These are phyloP conservation scores for Alosa sapidissima DNA, from an alignment of 2,797 vertebrate species.

Conservation along the genomic window DNA sequence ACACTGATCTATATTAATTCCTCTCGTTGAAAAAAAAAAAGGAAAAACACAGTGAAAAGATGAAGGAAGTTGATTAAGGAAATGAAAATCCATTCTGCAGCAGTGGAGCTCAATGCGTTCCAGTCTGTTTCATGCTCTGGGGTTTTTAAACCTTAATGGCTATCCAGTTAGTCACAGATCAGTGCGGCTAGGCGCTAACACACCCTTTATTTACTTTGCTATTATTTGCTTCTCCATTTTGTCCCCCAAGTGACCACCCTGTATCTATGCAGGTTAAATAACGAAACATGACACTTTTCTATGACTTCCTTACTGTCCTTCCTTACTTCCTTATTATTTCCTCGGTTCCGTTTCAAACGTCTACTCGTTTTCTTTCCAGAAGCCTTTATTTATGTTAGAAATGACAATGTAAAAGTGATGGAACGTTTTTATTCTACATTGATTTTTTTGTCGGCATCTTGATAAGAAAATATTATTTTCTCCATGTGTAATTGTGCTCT, in stretches of 20 bases:
- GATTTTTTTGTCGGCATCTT: no score
- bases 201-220: conserved; percentile 66
- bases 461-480: no score
- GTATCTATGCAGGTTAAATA: not conserved
- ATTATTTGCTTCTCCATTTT: conserved; percentile 52
- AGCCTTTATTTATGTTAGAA: no score
- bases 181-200: conserved; percentile 62
- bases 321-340: no score
- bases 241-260: not conserved
- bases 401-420: no score
- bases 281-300: not conserved
- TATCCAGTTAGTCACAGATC: conserved; percentile 74
- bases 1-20: conserved; percentile 73
- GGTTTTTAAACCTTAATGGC: conserved; percentile 73
- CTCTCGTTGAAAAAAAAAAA: conserved; percentile 50
- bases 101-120: conserved; percentile 67
- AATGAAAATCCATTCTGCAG: conserved; percentile 73
- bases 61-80: conserved; percentile 76
- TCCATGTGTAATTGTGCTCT: no score
- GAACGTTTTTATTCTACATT: no score
- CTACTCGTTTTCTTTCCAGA: no score
- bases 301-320: not conserved
- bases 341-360: no score
- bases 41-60: conserved; percentile 36
- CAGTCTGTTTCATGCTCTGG: conserved; percentile 71